These are phyloP conservation scores for Pyrrhosoma nymphula DNA, from an alignment of 2,888 invertebrate genomes.

Conservation along the genomic window DNA sequence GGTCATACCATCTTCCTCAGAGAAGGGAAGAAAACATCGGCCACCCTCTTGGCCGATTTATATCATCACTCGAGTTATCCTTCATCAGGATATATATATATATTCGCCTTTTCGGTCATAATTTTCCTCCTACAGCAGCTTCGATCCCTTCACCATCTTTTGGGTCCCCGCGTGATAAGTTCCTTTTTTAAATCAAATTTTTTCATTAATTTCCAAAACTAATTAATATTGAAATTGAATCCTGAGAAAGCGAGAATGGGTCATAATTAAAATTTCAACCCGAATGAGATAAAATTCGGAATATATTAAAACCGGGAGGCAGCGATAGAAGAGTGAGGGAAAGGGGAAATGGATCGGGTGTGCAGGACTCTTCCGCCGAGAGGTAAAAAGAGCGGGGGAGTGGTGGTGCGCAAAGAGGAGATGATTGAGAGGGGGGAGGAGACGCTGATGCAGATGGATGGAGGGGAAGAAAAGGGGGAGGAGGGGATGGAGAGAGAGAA, in stretches of 20 bases:
- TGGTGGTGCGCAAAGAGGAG: background rate
- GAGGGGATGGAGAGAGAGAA: no score
- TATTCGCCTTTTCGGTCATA: background rate
- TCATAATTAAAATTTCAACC: constrained; percentile 22
- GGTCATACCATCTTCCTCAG: no score
- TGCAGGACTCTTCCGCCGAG: background rate
- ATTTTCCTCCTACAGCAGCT: background rate
- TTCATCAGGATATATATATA: background rate
- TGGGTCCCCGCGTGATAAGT: background rate
- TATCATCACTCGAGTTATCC: no score
- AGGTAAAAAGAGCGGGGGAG: no score
- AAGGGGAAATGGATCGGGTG: background rate
- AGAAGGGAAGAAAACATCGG: no score
- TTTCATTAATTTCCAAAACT: background rate
- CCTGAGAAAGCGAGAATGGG: constrained; percentile 8
- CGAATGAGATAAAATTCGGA: background rate
- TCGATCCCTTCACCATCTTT: background rate
- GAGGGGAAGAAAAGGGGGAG: no score
- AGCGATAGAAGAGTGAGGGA: background rate
- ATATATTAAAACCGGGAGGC: background rate
- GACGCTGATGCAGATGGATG: no score
- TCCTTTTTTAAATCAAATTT: constrained; percentile 13
- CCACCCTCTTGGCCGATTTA: no score
- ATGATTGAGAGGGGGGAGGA: background rate
- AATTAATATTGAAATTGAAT: constrained; percentile 32